These are phyloP conservation scores for Synanceia verrucosa DNA, from an alignment of 2,797 vertebrate species.

Conservation along the genomic window DNA sequence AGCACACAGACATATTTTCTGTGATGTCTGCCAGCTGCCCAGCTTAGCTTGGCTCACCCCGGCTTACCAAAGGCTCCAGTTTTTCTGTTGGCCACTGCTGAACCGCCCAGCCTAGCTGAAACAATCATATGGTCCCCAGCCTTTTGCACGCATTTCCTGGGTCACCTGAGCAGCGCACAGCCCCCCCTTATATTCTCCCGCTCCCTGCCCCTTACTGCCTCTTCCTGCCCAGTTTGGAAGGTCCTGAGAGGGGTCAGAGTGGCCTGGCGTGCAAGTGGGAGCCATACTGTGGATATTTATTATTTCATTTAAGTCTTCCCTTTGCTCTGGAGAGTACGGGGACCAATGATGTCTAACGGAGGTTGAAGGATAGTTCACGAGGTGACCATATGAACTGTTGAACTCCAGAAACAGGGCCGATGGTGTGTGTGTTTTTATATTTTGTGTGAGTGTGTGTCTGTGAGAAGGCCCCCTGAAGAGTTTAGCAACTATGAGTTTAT, in stretches of 20 bases:
- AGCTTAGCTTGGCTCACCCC: slow-evolving; percentile 63
- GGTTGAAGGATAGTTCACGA: slow-evolving; percentile 74
- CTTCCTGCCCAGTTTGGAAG: slow-evolving; percentile 68
- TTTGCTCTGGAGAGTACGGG: slow-evolving; percentile 65
- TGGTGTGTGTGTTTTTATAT: slow-evolving; percentile 31
- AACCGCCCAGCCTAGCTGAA: slow-evolving; percentile 47
- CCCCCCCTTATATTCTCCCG: slow-evolving; percentile 56
- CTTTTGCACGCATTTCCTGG: slow-evolving; percentile 79
- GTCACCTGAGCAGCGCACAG: slow-evolving; percentile 74
- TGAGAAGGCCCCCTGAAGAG: slow-evolving; percentile 68
- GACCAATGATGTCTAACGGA: slow-evolving; percentile 69
- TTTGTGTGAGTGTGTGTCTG: slow-evolving; percentile 30
- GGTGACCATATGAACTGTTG: slow-evolving; percentile 77
- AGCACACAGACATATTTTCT: slow-evolving; percentile 70
- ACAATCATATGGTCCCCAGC: slow-evolving; percentile 73
- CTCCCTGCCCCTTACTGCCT: slow-evolving; percentile 50
- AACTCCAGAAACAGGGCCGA: slow-evolving; percentile 55
- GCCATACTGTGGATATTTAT: slow-evolving; percentile 82
- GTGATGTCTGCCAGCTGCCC: slow-evolving; percentile 67
- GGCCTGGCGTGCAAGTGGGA: slow-evolving; percentile 70
- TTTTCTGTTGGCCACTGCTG: slow-evolving; percentile 67
- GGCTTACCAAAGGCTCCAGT: slow-evolving; percentile 44
- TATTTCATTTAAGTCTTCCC: slow-evolving; percentile 80
- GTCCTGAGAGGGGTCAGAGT: slow-evolving; percentile 82
- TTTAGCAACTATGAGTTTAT: slow-evolving; percentile 66